These are phyloP conservation scores for Paradoxurus hermaphroditus DNA, from an alignment of 2,113 vertebrate species.

Conservation along the genomic window DNA sequence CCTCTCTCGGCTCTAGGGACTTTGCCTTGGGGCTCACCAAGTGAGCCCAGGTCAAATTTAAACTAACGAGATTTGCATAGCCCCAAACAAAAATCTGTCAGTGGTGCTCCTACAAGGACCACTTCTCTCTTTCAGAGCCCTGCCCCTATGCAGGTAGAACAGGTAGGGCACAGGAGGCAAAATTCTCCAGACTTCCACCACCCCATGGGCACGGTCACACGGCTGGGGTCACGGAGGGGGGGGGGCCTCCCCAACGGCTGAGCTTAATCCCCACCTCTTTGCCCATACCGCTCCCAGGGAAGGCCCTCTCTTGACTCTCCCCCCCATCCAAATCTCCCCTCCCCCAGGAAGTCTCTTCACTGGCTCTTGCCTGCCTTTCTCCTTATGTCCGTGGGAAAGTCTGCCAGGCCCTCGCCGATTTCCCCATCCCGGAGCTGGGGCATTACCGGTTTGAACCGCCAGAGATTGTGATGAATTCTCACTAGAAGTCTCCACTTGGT, in stretches of 20 bases:
- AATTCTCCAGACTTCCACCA: neutral
- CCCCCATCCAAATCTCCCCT: neutral
- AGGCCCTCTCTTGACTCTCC: neutral
- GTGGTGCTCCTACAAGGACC: neutral
- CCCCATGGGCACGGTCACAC: neutral
- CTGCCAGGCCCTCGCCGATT: neutral
- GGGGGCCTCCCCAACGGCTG: neutral
- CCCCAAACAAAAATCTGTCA: conserved; percentile 3
- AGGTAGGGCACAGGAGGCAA: neutral
- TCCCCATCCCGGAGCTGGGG: no score
- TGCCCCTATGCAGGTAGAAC: neutral
- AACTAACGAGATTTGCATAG: neutral
- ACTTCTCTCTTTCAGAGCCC: neutral
- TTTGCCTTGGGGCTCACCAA: neutral
- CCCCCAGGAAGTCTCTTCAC: neutral
- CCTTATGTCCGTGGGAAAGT: neutral
- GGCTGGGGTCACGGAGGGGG: neutral
- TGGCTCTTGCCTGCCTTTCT: neutral
- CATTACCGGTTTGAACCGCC: neutral
- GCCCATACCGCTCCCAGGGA: neutral
- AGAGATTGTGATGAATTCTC: neutral
- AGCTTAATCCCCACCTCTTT: neutral
- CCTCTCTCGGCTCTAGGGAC: neutral
- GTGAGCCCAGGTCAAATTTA: neutral
- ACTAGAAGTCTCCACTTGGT: neutral